Base-by-base conservation (phyloP, 2,888 invertebrate species). In the Ormyrus nitidulus region DNA sequence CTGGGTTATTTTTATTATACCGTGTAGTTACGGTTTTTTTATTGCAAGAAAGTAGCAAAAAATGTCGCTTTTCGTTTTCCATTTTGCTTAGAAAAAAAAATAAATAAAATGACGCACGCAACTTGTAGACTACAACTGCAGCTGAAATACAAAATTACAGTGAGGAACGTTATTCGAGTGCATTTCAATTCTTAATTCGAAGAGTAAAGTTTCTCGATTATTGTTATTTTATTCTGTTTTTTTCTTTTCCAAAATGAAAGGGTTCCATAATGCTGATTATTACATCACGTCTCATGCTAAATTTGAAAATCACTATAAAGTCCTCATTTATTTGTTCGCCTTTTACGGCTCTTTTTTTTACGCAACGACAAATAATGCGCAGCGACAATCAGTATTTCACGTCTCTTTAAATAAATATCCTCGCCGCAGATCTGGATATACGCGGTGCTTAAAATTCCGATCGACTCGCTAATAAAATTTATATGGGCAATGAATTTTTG, bases 401-500 rank as follows among this genome's bases (percentile, higher is more conserved):
- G 19, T 19, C 19, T 19, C 19, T 19, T 19, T 19, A 19, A 19
- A 19, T 19, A 19, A 19, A 19, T 19, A 19, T 19, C 19, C 19
- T 19, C 19, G 19, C 19, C 19, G 19, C 19, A 19, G 19, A 19
- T 19, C 19, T 19, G 19, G 19, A 19, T 19, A 19, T 19, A 19
- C 19, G 19, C 19, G 19, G 19, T 19, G 13, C 59, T 68, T 66
- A 51, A 74, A 66, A 66, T 66, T 74, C 66, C 53, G 71, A 71
- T 65, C 5, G 13, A n/a, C 64, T 46, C 56, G 7, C 9, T 44
- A 64, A 75, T 75, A 68, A 75, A 75, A 59, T 53, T 75, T 75
- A 48, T 68, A 75, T 53, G 66, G 53, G 53, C 75, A 49, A 75
- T 75, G 59, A 75, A 68, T 68, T 75, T 75, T 75, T 74, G 49